These are phyloP conservation scores for Solen grandis DNA, from an alignment of 1,140 invertebrate genomes.

Conservation along the genomic window DNA sequence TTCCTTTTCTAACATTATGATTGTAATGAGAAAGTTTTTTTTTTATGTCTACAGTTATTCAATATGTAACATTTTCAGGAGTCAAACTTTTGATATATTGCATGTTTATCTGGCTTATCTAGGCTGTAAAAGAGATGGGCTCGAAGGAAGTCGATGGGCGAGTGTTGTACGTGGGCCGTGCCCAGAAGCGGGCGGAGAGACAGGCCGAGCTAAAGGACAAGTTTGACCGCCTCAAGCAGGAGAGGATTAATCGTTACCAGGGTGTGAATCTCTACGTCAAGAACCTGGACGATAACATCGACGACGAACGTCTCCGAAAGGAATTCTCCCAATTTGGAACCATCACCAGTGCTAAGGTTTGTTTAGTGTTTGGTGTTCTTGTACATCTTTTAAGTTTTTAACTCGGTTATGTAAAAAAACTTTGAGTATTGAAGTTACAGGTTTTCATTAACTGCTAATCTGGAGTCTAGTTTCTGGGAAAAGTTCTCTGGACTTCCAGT, in stretches of 20 bases:
- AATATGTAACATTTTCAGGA: no score
- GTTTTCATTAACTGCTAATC: no score
- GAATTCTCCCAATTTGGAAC: constrained; percentile 97
- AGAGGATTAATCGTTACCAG: constrained; percentile 92
- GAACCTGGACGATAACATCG: constrained; percentile 98
- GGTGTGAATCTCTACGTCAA: constrained; percentile 99
- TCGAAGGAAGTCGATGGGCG: constrained; percentile 86
- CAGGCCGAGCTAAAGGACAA: constrained; percentile 98
- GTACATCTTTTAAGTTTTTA: no score
- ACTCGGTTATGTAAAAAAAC: no score
- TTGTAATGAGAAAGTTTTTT: no score
- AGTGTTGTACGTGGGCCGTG: constrained; percentile 89
- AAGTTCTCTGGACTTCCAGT: no score
- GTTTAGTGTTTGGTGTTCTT: constrained; percentile 10
- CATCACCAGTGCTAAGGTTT: constrained; percentile 92
- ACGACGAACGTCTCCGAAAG: constrained; percentile 96
- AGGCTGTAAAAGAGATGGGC: constrained; percentile 93
- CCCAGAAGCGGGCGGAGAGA: constrained; percentile 99
- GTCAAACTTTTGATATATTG: no score
- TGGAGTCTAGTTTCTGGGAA: no score
- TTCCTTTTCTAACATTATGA: no score
- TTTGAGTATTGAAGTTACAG: no score
- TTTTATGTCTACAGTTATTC: no score
- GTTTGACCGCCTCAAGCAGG: constrained; percentile 84
- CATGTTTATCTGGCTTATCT: no score